These are phyloP conservation scores for Amphipyra berbera DNA, from an alignment of 2,888 invertebrate genomes.

Conservation along the genomic window DNA sequence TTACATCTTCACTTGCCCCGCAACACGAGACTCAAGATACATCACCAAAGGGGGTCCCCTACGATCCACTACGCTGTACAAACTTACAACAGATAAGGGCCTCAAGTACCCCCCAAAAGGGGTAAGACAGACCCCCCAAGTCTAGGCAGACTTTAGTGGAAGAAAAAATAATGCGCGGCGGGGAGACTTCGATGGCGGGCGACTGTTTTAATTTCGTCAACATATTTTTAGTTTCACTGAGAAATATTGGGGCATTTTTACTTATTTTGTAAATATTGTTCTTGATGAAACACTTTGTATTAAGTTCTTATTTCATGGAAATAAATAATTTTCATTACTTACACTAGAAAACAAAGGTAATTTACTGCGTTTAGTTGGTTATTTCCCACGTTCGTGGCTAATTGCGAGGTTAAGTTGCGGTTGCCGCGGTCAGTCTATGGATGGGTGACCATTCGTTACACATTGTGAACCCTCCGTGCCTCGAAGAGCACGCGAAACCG, in stretches of 20 bases:
- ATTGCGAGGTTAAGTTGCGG: too few species aligned
- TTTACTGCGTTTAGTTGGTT: too few species aligned
- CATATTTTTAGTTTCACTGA: constrained; percentile 48
- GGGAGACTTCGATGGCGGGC: constrained; percentile 65
- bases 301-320: too few species aligned
- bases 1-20: constrained; percentile 65
- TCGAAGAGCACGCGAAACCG: too few species aligned
- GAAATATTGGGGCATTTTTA: constrained; percentile 1
- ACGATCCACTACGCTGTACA: constrained; percentile 88
- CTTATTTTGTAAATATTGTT: too few species aligned
- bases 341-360: too few species aligned
- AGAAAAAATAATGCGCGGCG: constrained; percentile 84
- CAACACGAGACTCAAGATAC: constrained; percentile 85
- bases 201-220: constrained; percentile 59
- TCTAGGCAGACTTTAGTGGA: constrained; percentile 84
- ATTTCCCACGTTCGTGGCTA: too few species aligned
- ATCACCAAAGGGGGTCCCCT: constrained; percentile 86
- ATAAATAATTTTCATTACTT: too few species aligned
- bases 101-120: constrained; percentile 88
- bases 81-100: constrained; percentile 89
- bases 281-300: too few species aligned
- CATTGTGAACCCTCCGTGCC: too few species aligned
- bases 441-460: too few species aligned
- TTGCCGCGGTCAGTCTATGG: too few species aligned
- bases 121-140: constrained; percentile 87